Base-by-base conservation (phyloP, 2,888 invertebrate genomes). In the Agriopis aurantiaria region DNA sequence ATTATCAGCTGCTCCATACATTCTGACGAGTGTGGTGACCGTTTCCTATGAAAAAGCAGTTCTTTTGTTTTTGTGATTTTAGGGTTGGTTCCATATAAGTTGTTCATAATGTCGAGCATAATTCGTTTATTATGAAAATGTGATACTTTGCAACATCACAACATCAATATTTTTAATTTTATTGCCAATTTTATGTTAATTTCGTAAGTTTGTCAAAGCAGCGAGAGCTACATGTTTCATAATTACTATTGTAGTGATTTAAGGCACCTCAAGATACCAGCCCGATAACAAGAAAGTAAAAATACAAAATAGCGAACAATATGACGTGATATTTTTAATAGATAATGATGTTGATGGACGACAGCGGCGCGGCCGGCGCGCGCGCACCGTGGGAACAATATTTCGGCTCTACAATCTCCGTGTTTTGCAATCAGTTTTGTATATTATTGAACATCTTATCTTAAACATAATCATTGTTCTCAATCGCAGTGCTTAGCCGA, bases 291-390 rank as follows among this genome's bases (percentile, higher is more conserved):
- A 84, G 88, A 91, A 91, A 90, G 91, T 91, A 86, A 89, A 86
- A 91, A 92, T 91, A 90, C 91, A 90, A 91, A 92, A 92, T 90
- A 91, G 90, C 87, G 88, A 92, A 93, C 91, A 93, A 93, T 92
- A 91, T 93, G 93, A 93, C 91, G 91, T 87, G 92, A 93, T 93
- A 92, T 92, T 93, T 93, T 93, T 93, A 91, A 92, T 92, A 93
- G 93, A 93, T 93, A 93, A 91, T 91, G 89, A 91, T 91, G 89
- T 91, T 94, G 93, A 93, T 92, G 92, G 86, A 92, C 91, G 93
- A 91, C 91, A 89, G 87, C 87, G 85, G 77, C 82, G 80, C 83
- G 85, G 83, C 84, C 84, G 75, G 79, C 79, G 80, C 81, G 84
- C 85, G 85, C 86, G 79, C 88, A 88, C 87, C 93, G 93, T 93